These are phyloP conservation scores for Pelodytes ibericus DNA, from an alignment of 2,797 vertebrate species.

Conservation along the genomic window DNA sequence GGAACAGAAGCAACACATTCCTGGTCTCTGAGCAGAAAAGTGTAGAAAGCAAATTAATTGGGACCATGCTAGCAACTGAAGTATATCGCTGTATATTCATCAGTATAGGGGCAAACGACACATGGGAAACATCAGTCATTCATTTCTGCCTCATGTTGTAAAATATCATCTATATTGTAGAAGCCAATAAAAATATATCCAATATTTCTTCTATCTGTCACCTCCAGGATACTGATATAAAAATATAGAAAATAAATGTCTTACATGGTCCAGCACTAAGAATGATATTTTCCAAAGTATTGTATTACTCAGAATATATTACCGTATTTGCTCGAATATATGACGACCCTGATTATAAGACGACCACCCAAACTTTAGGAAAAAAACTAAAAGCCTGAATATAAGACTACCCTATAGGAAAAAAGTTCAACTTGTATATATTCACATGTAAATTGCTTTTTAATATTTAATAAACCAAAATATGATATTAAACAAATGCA, in stretches of 20 bases:
- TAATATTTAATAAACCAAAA: too few relatives aligned
- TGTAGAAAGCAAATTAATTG: conserved; percentile 59
- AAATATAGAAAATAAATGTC: conserved; percentile 12
- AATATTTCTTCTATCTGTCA: conserved; percentile 62
- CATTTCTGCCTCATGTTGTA: conserved; percentile 56
- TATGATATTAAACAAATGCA: too few relatives aligned
- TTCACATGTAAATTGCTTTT: too few relatives aligned
- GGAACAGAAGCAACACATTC: conserved; percentile 33
- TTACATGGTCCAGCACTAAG: background rate
- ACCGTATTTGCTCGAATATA: too few relatives aligned
- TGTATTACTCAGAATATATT: too few relatives aligned
- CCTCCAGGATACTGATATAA: conserved; percentile 53
- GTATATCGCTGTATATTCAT: conserved; percentile 60
- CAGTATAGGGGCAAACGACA: conserved; percentile 33
- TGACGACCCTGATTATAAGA: too few relatives aligned
- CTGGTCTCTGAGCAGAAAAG: conserved; percentile 47
- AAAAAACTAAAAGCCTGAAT: too few relatives aligned
- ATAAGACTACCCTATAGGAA: too few relatives aligned
- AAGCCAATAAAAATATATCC: conserved; percentile 60
- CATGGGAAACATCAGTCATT: conserved; percentile 48
- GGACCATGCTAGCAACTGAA: conserved; percentile 53
- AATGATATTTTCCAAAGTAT: too few relatives aligned
- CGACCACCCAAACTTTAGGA: too few relatives aligned
- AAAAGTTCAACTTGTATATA: too few relatives aligned
- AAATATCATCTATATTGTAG: conserved; percentile 51